Base-by-base conservation (phyloP, 2,113 vertebrate species). In the Polyodon spathula region DNA sequence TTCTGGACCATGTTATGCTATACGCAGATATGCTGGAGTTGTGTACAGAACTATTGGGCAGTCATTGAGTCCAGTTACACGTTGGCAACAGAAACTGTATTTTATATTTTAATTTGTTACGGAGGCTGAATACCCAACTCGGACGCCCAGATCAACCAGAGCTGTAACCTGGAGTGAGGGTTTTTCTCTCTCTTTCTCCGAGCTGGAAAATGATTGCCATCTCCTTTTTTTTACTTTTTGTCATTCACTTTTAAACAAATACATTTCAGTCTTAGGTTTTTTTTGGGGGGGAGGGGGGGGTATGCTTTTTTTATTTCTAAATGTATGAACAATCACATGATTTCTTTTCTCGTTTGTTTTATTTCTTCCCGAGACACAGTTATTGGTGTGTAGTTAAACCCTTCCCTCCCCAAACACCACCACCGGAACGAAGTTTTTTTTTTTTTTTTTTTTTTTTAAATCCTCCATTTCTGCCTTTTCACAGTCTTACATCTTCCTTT, bases 401-500 rank as follows among this genome's bases (percentile, higher is more conserved):
- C n/a, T n/a, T n/a, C n/a, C n/a, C n/a, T n/a, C n/a, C 69, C 82
- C 78, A 84, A 82, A 82, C 85, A 83, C 86, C 84, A 81, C 81
- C 78, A 74, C 67, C 82, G 85, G 83, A 85, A 84, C 86, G 79
- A 80, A 84, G 84, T 84, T 79, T 86, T 81, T 87, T 86, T 56
- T 52, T 42, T 16, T 56, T 52, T 42, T 16, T 84, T 79, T 86
- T 81, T 87, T 86, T 56, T 52, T 42, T 16, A n/a, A n/a, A n/a
- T n/a, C n/a, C n/a, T n/a, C n/a, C 53, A 17, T 2, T 80, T 81
- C 86, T 85, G 84, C 86, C 84, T 89, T 89, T 88, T 82, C 76
- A 86, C 84, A 89, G 85, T 87, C 85, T 88, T 89, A 87, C 86
- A 80, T 44, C 43, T 44, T 69, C 81, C 82, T 87, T 83, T 86